Evolutionary conservation across 2,113 vertebrate genomes (phyloP), one percentile per base, ranked within the genome.

Genomic region (Hemiprocne comata): DNA sequence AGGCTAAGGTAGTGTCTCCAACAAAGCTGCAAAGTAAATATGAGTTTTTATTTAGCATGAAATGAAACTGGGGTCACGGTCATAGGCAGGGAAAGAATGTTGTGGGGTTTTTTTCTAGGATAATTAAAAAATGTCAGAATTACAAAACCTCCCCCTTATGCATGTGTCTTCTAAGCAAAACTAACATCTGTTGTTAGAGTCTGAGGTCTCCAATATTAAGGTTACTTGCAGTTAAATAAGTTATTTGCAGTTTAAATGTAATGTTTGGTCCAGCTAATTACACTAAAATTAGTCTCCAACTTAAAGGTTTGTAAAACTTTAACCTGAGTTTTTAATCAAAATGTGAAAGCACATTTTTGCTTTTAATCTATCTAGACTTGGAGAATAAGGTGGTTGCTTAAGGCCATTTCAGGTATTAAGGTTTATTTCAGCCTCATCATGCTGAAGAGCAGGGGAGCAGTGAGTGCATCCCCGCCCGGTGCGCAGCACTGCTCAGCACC

Each of bases 21-120:
- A 34, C 54, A 82, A 82, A 71, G 61, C 94, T 92, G 81, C 64
- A 93, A 95, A 87, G 84, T 57, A 93, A 95, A 91, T 26, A 54
- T 11, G 67, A 89, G 29, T 7, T 62, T 95, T 91, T 74, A 77
- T 74, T 95, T 83, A 87, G 38, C 71, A 23, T 72, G 80, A 78
- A 90, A 70, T 93, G 75, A 78, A 93, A 46, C 23, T 46, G 72
- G 81, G 70, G 53, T 85, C 72, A 54, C 2, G 7, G 28, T 62
- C 69, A 54, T 9, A 55, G 74, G 38, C 24, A 34, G 36, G 17
- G 81, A 70, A 57, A 50, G 36, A 73, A 78, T 60, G 40, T n/a
- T n/a, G n/a, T n/a, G 53, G 57, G 55, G 77, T 83, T 65, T 34
- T 78, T 8, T 42, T 42, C 40, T 80, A 78, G 48, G 44, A 64